Base-by-base conservation (phyloP, 2,888 invertebrate genomes). In the Cosmia trapezina region DNA sequence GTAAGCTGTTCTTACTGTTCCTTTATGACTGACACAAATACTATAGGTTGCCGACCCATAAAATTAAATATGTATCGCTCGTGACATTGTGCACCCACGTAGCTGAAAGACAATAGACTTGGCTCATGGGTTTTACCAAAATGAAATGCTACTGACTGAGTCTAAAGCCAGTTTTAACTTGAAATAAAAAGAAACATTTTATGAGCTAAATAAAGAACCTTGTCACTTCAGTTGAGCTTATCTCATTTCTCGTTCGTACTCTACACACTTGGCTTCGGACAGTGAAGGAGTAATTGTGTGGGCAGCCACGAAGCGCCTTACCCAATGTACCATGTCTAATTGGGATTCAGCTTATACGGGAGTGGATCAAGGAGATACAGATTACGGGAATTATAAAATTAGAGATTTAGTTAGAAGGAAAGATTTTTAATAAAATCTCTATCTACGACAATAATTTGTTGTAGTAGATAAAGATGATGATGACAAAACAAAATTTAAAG, bases 241-340 rank as follows among this genome's bases (percentile, higher is more conserved):
- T n/a, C 49, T 49, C 9, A 49, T 49, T 49, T 19, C 49, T 49
- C n/a, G 49, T 28, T 28, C 1, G 41, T 59, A 17, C 3, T 65
- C 22, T 49, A 33, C 33, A 70, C 11, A 22, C 28, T 63, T 47
- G 54, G 57, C 7, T 17, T 78, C 19, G n/a, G 80, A 45, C 51
- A 22, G 47, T 56, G 33, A 51, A 49, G 47, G 57, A 68, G 68
- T 56, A 83, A 79, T 69, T 17, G 47, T 53, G 45, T 69, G 61
- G 51, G 33, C n/a, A 63, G 59, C 66, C 56, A 4, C 47, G 11
- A 60, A 69, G 12, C 51, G 17, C 49, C 51, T 33, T 11, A 45
- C 57, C 72, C 73, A 62, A 72, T 78, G 73, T 65, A 51, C 57
- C 59, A 41, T 56, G 45, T 56, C 73, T 68, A 65, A 83, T 83